phyloP scores from a whole-genome alignment of 2,113 vertebrate genomes.

The Empidonax traillii region DNA sequence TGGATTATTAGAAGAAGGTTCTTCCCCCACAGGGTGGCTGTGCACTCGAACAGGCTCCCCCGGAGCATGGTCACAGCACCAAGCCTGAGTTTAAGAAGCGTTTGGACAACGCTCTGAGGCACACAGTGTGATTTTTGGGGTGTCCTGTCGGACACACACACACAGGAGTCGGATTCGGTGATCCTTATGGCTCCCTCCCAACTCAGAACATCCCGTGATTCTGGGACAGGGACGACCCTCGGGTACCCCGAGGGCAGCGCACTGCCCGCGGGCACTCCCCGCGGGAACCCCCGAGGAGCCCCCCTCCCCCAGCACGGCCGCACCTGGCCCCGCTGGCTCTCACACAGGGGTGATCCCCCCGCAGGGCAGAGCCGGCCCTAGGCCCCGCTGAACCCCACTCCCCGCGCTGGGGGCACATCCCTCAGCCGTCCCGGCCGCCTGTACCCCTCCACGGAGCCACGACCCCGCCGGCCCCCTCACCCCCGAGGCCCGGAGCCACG shows the following conservation, averaged over 20 bases:
- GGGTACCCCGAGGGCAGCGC: no score
- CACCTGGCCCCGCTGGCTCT: fast-evolving
- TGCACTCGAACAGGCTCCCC: no score
- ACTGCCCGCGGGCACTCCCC: neutral
- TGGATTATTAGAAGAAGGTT: neutral
- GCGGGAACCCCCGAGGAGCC: no score
- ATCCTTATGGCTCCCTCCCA: fast-evolving
- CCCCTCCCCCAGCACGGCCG: no score
- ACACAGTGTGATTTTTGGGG: neutral
- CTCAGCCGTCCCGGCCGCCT: neutral
- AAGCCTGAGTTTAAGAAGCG: neutral
- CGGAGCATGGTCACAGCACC: neutral
- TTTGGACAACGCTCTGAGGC: neutral
- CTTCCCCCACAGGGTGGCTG: neutral
- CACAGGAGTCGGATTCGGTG: no score
- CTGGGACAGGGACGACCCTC: neutral
- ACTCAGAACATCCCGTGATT: neutral
- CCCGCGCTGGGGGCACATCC: neutral
- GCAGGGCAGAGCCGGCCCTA: neutral
- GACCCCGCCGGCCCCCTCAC: neutral
- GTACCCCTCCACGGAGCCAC: neutral
- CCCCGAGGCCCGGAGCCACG: neutral
- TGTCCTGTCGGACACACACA: no score
- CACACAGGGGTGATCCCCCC: no score
- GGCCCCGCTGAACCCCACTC: fast-evolving